These are phyloP conservation scores for Cheirogaleus major DNA, from an alignment of 2,797 vertebrate species.

Conservation along the genomic window DNA sequence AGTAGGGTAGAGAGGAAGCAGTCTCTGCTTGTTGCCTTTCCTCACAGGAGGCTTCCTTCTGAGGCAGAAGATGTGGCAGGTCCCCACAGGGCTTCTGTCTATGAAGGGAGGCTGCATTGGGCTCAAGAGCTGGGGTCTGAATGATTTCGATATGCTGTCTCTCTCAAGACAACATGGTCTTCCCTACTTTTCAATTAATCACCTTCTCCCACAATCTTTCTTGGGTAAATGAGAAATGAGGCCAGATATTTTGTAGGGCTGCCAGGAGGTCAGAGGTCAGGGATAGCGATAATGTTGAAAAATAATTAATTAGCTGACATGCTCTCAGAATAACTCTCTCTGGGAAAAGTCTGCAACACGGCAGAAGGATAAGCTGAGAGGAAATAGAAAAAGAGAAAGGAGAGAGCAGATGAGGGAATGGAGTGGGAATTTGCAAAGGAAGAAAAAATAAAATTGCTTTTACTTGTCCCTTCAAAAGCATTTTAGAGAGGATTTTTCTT, in stretches of 20 bases:
- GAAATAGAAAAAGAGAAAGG: slow-evolving; percentile 73
- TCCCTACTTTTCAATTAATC: slow-evolving; percentile 68
- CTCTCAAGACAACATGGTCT: slow-evolving; percentile 56
- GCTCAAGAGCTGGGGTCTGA: background rate
- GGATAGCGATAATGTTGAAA: slow-evolving; percentile 79
- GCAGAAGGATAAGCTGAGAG: slow-evolving; percentile 67
- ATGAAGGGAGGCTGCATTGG: background rate
- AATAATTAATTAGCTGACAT: slow-evolving; percentile 84
- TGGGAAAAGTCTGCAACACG: slow-evolving; percentile 76
- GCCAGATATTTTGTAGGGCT: slow-evolving; percentile 71
- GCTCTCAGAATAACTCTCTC: slow-evolving; percentile 77
- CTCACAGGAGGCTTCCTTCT: background rate
- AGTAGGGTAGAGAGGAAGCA: background rate
- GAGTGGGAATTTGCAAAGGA: background rate
- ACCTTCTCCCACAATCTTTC: slow-evolving; percentile 74
- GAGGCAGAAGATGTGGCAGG: background rate
- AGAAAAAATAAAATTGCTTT: slow-evolving; percentile 54
- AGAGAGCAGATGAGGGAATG: slow-evolving; percentile 38
- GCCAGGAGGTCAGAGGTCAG: slow-evolving; percentile 79
- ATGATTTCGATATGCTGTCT: background rate
- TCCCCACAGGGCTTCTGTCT: background rate
- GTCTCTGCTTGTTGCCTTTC: background rate
- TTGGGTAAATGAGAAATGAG: slow-evolving; percentile 72
- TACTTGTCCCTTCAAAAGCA: slow-evolving; percentile 71
- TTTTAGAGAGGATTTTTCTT: slow-evolving; percentile 19